Evolutionary conservation across 2,113 vertebrate species (phyloP).

Genomic region (Nestor notabilis): DNA sequence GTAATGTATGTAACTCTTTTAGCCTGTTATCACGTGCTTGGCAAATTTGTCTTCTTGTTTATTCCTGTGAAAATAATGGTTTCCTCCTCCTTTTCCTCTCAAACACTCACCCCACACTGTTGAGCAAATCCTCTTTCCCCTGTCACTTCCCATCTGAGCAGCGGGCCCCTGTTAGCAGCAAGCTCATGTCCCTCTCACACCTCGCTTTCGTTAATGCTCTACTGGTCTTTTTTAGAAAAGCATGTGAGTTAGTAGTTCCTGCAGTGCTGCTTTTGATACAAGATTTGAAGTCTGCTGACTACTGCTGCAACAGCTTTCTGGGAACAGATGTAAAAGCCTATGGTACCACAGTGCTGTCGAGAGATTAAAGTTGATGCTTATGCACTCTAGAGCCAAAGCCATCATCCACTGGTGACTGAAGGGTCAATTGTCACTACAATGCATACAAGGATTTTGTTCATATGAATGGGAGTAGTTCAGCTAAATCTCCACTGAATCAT

Average conservation of each 20-base stretch:
- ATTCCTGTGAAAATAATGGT: slow-evolving; percentile 16
- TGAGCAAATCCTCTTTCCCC: slow-evolving; percentile 1
- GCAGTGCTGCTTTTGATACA: not conserved
- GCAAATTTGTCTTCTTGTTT: slow-evolving; percentile 14
- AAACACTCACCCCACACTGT: not conserved
- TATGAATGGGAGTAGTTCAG: slow-evolving; percentile 28
- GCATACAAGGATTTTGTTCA: slow-evolving; percentile 6
- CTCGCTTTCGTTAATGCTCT: not conserved
- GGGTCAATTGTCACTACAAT: not conserved
- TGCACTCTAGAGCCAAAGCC: not conserved
- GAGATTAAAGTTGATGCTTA: not conserved
- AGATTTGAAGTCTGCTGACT: not conserved
- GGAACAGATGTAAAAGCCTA: not conserved
- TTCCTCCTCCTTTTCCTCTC: not conserved
- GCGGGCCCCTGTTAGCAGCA: not conserved
- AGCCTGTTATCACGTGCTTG: slow-evolving; percentile 12
- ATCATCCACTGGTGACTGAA: not conserved
- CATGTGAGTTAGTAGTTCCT: not conserved
- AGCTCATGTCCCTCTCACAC: not conserved
- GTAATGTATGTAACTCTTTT: not conserved
- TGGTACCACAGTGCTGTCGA: not conserved
- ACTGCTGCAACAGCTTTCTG: not conserved
- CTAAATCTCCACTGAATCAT: slow-evolving; percentile 25
- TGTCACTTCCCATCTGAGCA: slow-evolving; percentile 7
- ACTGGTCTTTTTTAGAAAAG: not conserved